A percentile compares a stretch with the other conserved stretches of the same genome.
Evolutionary conservation across 1,140 invertebrate species (phyloP).

Genomic region (Bicyclus anynana): DNA sequence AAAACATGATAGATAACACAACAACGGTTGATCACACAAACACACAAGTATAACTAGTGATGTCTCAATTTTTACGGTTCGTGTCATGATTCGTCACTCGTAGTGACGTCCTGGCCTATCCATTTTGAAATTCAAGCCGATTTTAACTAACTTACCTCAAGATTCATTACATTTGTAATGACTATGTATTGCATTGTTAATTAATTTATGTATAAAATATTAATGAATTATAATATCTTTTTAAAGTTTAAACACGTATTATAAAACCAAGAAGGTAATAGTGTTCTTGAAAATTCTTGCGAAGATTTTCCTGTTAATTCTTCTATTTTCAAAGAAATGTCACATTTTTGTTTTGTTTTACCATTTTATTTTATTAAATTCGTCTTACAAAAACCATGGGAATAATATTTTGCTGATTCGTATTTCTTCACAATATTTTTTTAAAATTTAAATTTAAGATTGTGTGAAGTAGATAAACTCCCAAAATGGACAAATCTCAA

Average conservation of each 20-base stretch:
- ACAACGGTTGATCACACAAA: conserved; percentile 51
- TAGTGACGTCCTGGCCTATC: conserved; percentile 17
- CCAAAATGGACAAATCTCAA: conserved; percentile 52
- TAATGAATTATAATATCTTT: too few relatives aligned
- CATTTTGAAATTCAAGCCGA: conserved; percentile 6
- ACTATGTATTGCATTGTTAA: too few relatives aligned
- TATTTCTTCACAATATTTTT: too few relatives aligned
- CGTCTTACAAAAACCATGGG: conserved; percentile 18
- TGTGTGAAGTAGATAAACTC: too few relatives aligned
- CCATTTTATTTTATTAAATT: conserved; percentile 3
- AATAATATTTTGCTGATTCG: conserved; percentile 50
- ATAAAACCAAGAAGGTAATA: too few relatives aligned
- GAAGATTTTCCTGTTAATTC: not conserved
- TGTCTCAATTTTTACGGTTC: conserved; percentile 28
- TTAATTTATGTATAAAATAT: not conserved
- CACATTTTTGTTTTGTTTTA: conserved; percentile 3
- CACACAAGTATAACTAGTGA: conserved; percentile 41
- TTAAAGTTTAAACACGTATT: too few relatives aligned
- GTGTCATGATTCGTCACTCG: conserved; percentile 17
- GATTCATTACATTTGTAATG: too few relatives aligned
- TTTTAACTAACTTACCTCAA: too few relatives aligned
- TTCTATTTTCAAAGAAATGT: conserved; percentile 9
- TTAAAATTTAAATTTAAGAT: conserved; percentile 30
- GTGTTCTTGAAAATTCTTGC: too few relatives aligned
- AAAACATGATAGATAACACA: conserved; percentile 75